Conservation (phyloP, 2,113 vertebrate genomes). For the Capricornis sumatraensis region DNA sequence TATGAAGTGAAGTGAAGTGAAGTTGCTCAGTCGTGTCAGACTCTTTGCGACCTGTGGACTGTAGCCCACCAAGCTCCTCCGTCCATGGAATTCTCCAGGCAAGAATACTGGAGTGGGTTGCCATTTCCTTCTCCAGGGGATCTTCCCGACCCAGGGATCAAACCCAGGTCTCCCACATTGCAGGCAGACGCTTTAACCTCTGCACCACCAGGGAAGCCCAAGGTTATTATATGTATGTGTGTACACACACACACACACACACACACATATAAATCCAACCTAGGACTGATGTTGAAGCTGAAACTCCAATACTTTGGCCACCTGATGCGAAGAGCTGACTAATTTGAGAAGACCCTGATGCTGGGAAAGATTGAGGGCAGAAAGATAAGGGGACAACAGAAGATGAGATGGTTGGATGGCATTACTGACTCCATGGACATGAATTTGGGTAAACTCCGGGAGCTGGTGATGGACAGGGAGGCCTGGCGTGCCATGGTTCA, state of each 20-base stretch:
- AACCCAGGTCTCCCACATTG: too few species aligned
- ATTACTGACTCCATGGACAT: neutral
- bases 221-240: neutral
- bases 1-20: neutral
- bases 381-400: neutral
- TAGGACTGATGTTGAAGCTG: neutral
- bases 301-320: neutral
- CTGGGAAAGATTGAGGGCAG: neutral
- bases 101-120: too few species aligned
- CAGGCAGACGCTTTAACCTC: too few species aligned
- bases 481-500: neutral
- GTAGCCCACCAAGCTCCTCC: too few species aligned
- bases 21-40: too few species aligned
- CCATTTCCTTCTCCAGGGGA: too few species aligned
- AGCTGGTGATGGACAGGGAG: neutral
- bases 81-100: too few species aligned
- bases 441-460: neutral
- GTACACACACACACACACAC: fast-evolving
- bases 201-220: neutral
- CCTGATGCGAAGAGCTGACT: neutral
- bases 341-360: neutral
- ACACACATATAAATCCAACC: fast-evolving
- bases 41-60: too few species aligned
- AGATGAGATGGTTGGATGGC: neutral
- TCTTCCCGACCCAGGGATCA: too few species aligned